A percentile compares a stretch with the other conserved stretches of the same genome.
Conservation (phyloP, 2,797 vertebrate species). For the Chromobotia macracanthus region DNA sequence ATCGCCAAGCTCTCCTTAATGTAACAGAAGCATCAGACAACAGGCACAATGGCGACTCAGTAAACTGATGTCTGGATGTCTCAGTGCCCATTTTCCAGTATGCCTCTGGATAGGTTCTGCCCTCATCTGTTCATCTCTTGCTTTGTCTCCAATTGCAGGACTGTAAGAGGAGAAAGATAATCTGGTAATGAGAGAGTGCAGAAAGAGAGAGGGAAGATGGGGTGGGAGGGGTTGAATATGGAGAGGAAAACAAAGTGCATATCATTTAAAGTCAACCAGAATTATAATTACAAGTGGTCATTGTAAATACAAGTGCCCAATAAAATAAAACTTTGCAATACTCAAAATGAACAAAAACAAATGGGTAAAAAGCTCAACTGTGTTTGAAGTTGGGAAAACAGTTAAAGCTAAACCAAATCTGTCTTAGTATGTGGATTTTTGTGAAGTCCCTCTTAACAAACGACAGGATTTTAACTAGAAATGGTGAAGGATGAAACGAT, state of each 20-base stretch:
- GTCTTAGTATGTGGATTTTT: conserved; percentile 28
- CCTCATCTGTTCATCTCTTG: conserved; percentile 64
- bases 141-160: conserved; percentile 74
- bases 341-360: conserved; percentile 30
- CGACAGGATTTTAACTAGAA: background rate
- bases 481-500: background rate
- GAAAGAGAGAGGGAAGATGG: conserved; percentile 49
- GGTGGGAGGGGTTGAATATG: conserved; percentile 50
- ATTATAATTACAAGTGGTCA: background rate
- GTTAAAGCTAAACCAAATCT: conserved; percentile 37
- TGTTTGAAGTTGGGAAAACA: background rate
- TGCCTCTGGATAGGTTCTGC: conserved; percentile 68
- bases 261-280: conserved; percentile 14
- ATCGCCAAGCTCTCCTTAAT: conserved; percentile 61
- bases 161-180: conserved; percentile 71
- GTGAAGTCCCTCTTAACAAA: background rate
- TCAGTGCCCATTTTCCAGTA: conserved; percentile 69
- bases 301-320: conserved; percentile 3
- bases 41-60: conserved; percentile 60
- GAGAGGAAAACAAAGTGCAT: conserved; percentile 60
- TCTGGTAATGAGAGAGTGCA: conserved; percentile 65
- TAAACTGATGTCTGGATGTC: conserved; percentile 67
- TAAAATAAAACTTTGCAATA: conserved; percentile 1
- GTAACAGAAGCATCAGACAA: conserved; percentile 24
- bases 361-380: background rate